Evolutionary conservation across 2,113 vertebrate genomes (phyloP).

Genomic region (Dicerorhinus sumatrensis): DNA sequence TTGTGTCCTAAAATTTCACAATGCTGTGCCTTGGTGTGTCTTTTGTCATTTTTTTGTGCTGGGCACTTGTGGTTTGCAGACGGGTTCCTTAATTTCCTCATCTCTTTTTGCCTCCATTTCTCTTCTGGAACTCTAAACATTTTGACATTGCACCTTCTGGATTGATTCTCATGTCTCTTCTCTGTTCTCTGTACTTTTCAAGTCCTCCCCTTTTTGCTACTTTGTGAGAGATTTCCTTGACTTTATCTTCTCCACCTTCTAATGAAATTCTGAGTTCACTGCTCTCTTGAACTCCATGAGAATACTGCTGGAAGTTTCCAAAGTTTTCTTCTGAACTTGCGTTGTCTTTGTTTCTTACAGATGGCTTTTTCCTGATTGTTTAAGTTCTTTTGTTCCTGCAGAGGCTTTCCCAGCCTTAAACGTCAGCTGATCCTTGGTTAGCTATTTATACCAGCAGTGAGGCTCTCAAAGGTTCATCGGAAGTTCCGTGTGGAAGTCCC

Average conservation of each 20-base stretch:
- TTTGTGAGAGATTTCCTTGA: neutral
- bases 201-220: neutral
- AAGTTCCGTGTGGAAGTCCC: neutral
- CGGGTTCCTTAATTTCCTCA: neutral
- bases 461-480: slow-evolving; percentile 21
- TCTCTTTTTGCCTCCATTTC: neutral
- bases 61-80: neutral
- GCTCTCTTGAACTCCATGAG: neutral
- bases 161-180: neutral
- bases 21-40: neutral
- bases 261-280: neutral
- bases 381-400: neutral
- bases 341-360: neutral
- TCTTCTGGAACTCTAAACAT: neutral
- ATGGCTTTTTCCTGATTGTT: neutral
- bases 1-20: neutral
- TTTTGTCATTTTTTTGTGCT: neutral
- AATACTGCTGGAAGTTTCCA: neutral
- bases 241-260: neutral
- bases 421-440: neutral
- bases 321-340: neutral
- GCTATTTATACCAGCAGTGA: neutral
- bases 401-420: neutral
- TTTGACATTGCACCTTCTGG: neutral
- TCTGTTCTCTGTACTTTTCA: neutral